Evolutionary conservation across 2,888 invertebrate species (phyloP), one percentile per base, ranked within the genome.

Genomic region (Drosophila limbata): DNA sequence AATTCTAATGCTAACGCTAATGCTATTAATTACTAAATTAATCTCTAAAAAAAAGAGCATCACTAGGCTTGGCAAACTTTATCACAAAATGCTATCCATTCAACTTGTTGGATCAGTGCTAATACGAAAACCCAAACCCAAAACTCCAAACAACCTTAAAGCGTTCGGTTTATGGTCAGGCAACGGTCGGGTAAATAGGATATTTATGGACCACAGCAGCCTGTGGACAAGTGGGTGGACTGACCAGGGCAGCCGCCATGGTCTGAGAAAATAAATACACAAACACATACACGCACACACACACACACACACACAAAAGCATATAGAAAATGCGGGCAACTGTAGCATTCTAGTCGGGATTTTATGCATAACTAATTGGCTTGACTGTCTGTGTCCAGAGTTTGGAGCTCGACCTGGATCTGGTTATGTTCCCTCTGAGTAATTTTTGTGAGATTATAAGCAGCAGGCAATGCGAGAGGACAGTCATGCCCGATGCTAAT

Each of bases 351-450:
- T 71, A 76, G 89, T 64, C 61, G 59, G 63, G 84, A 75, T 76
- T 81, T 89, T 87, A 81, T 81, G 89, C 87, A 87, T 87, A 89
- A 84, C 81, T 84, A 84, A 84, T 84, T 84, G 84, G 84, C 75
- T 84, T 84, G 84, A 89, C 73, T 61, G 67, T 56, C 78, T 73
- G 70, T 42, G 51, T 19, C 19, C 70, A 51, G 72, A 25, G 35
- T 39, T 28, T 21, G 21, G 21, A 40, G 15, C 35, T 53, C 56
- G 45, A 42, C 35, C 44, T 65, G 44, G 11, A 47, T 31, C 10
- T 44, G 42, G 10, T 40, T 42, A 37, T 53, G 62, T 55, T 63
- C 48, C 59, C 79, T 33, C 15, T 53, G 47, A 52, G 35, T 57
- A 39, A 63, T 45, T 31, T 61, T 44, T 57, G 56, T 48, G 68